Conservation (phyloP, 1,140 invertebrate genomes). For the Zeugodacus cucurbitae region DNA sequence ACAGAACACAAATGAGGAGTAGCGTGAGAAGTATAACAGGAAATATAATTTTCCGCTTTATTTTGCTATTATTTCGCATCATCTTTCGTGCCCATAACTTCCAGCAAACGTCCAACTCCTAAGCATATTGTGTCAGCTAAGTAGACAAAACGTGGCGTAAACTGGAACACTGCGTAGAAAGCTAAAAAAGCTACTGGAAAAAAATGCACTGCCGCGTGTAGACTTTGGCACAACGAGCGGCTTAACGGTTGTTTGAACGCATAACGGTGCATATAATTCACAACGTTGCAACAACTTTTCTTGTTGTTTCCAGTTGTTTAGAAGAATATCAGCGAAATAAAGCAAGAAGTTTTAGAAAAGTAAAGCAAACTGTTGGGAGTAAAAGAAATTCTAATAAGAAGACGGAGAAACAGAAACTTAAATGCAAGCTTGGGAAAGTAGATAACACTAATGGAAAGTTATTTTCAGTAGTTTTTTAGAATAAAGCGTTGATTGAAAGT, state of each 20-base stretch:
- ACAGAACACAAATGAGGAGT: neutral
- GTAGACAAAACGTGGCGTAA: neutral
- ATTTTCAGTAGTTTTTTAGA: too few relatives aligned
- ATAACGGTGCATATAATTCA: constrained; percentile 38
- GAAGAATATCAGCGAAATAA: neutral
- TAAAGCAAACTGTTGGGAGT: neutral
- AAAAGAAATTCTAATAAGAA: neutral
- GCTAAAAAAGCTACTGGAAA: too few relatives aligned
- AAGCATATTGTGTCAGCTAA: neutral
- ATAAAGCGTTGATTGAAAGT: too few relatives aligned
- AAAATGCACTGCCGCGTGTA: neutral
- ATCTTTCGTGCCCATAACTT: neutral
- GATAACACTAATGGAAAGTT: neutral
- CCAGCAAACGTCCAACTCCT: neutral
- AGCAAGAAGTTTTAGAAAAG: neutral
- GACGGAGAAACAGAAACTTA: neutral
- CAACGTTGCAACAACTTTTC: neutral
- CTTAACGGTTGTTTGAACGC: constrained; percentile 21
- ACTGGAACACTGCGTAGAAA: neutral
- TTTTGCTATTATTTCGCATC: neutral
- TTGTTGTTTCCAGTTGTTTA: neutral
- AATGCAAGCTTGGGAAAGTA: neutral
- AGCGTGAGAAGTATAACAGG: neutral
- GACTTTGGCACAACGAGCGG: neutral
- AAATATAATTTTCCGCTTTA: constrained; percentile 31